Base-by-base conservation (phyloP, 1,140 invertebrate species). In the Plutomurus gul region DNA sequence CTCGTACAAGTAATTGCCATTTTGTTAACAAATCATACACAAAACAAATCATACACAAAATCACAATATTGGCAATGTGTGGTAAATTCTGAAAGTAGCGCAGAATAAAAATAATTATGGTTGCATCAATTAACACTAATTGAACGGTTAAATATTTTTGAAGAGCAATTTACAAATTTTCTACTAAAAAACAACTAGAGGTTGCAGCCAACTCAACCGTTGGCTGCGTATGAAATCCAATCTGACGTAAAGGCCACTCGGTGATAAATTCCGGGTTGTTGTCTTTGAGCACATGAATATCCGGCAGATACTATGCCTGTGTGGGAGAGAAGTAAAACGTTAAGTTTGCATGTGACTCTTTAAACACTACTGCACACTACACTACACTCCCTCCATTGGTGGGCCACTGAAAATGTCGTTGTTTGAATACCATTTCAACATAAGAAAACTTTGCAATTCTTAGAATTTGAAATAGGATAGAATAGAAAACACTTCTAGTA, bases 221-320 rank as follows among this genome's bases (percentile, higher is more conserved):
- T 83, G 16, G 83, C 82, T 25, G 84, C 83, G 79, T 85, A 85
- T 7, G 88, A 88, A 84, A 97, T 96, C 95, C 95, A 97, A 85
- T 97, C 95, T 5, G 96, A 95, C 1, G 95, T 96, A 86, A 95
- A 93, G 1, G 95, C 93, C 2, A 97, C 95, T 82, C 95, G 90
- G 87, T 97, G 96, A 86, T 97, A 97, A 80, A 97, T 97, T 33
- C 96, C 96, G 0, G 95, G 95, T 85, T 96, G 94, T 1, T 95
- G 94, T 13, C 93, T 89, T 84, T 95, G 94, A 0, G 95, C 96
- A 84, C 96, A 97, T 0, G 94, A 95, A 86, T 96, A 97, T 6
- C 95, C 96, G 4, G 95, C 96, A 10, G 94, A 96, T 1, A 97
- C 95, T 16, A 97, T 94, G 7, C n/a, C n/a, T n/a, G n/a, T n/a